A percentile compares a stretch with the other conserved stretches of the same genome.
Evolutionary conservation across 2,888 invertebrate genomes (phyloP).

Genomic region (Rambutsinella grinnellia): DNA sequence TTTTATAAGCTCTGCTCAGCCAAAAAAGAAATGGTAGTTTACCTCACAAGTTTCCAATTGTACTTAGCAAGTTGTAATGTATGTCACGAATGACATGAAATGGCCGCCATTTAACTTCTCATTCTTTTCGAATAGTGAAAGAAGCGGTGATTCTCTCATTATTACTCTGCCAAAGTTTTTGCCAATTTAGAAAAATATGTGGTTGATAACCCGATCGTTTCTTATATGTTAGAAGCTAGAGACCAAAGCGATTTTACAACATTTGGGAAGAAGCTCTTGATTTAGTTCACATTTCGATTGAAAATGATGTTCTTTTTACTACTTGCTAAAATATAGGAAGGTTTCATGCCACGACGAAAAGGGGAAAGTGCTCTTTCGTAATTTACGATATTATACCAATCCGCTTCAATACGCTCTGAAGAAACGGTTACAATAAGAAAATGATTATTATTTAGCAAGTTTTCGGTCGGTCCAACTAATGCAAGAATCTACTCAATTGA

Average conservation of each 20-base stretch:
- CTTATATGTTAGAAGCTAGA: too few species aligned
- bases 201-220: too few species aligned
- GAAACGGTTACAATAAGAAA: not conserved
- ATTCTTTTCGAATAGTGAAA: conserved; percentile 6
- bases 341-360: too few species aligned
- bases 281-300: too few species aligned
- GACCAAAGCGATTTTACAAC: too few species aligned
- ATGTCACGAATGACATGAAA: conserved; percentile 44
- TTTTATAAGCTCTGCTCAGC: too few species aligned
- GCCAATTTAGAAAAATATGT: too few species aligned
- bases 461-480: not conserved
- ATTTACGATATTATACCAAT: not conserved
- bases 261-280: too few species aligned
- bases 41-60: conserved; percentile 10
- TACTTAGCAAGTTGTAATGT: conserved; percentile 7
- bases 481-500: not conserved
- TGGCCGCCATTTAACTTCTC: conserved; percentile 22
- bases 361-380: not conserved
- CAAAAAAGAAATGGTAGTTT: too few species aligned
- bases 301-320: too few species aligned
- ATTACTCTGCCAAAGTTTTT: not conserved
- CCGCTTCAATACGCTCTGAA: not conserved
- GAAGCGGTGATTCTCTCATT: conserved; percentile 3
- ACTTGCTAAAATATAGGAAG: too few species aligned
- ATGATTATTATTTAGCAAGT: not conserved